phyloP scores from a whole-genome alignment of 1,140 invertebrate species.

The Meloidogyne floridensis region DNA sequence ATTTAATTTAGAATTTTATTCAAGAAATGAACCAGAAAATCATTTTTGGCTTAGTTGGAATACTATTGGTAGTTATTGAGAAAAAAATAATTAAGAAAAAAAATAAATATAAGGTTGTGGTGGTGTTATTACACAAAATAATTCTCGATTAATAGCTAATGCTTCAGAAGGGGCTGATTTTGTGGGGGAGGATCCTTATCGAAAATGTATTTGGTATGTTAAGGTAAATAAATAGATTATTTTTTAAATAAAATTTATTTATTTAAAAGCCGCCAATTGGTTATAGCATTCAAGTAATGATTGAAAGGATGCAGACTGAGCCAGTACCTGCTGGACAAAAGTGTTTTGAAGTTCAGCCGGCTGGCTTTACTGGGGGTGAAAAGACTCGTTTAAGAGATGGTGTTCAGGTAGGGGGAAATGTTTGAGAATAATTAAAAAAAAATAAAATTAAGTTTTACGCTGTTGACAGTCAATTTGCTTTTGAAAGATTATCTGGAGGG shows the following conservation, averaged over 20 bases:
- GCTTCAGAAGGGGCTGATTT: slow-evolving; percentile 42
- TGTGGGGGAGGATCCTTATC: slow-evolving; percentile 32
- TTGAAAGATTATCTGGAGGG: neutral
- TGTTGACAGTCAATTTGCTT: neutral
- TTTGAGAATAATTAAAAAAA: neutral
- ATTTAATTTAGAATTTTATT: slow-evolving; percentile 46
- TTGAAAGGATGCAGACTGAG: slow-evolving; percentile 29
- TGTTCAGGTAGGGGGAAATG: slow-evolving; percentile 12
- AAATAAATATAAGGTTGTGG: slow-evolving; percentile 48
- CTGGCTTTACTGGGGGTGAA: neutral
- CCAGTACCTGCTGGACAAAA: slow-evolving; percentile 14
- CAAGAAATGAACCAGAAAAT: slow-evolving; percentile 50
- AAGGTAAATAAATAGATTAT: neutral
- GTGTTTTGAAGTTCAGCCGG: slow-evolving; percentile 21
- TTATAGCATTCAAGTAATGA: slow-evolving; percentile 32
- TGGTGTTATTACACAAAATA: slow-evolving; percentile 45
- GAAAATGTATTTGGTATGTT: slow-evolving; percentile 55
- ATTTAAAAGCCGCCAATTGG: slow-evolving; percentile 51
- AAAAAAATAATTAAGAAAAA: neutral
- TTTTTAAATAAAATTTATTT: neutral
- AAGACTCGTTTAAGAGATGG: slow-evolving; percentile 23
- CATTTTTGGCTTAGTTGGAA: slow-evolving; percentile 61
- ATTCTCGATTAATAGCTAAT: slow-evolving; percentile 35
- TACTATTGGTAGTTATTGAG: slow-evolving; percentile 39
- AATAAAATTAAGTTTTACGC: slow-evolving; percentile 34